Evolutionary conservation across 2,797 vertebrate genomes (phyloP).

Genomic region (Hoplostethus mediterraneus): DNA sequence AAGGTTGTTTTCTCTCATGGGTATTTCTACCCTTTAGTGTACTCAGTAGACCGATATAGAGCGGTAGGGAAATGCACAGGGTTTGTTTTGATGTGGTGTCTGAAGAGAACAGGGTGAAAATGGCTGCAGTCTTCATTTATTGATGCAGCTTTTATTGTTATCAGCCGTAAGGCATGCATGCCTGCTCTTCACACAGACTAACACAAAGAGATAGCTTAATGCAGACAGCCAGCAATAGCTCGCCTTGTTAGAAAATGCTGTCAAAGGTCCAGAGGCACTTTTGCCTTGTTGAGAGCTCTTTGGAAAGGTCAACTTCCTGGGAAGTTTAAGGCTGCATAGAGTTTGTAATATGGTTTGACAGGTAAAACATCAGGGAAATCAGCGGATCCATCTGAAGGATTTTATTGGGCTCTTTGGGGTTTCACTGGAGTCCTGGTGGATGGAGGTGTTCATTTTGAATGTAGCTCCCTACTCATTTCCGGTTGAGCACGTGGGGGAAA

Average conservation of each 20-base stretch:
- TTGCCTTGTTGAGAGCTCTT: slow-evolving; percentile 37
- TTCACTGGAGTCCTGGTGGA: slow-evolving; percentile 3
- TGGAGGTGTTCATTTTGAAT: slow-evolving; percentile 29
- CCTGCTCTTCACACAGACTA: slow-evolving; percentile 46
- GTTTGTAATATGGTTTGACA: slow-evolving; percentile 12
- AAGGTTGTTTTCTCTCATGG: slow-evolving; percentile 39
- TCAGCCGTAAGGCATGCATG: slow-evolving; percentile 46
- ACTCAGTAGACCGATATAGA: slow-evolving; percentile 7
- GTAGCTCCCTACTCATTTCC: slow-evolving; percentile 39
- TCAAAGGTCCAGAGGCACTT: slow-evolving; percentile 37
- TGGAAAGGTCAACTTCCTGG: slow-evolving; percentile 18
- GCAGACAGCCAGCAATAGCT: slow-evolving; percentile 34
- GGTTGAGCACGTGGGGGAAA: slow-evolving; percentile 65
- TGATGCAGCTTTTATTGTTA: slow-evolving; percentile 72
- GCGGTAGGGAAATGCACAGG: slow-evolving; percentile 23
- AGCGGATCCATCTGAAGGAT: neutral
- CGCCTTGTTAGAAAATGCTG: slow-evolving; percentile 17
- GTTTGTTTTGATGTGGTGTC: slow-evolving; percentile 59
- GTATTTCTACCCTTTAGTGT: slow-evolving; percentile 45
- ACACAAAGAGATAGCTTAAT: slow-evolving; percentile 40
- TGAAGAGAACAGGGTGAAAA: slow-evolving; percentile 53
- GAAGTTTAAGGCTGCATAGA: slow-evolving; percentile 16
- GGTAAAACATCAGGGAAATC: slow-evolving; percentile 4
- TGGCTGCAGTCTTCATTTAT: slow-evolving; percentile 69
- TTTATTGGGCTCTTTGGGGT: slow-evolving; percentile 9